These are phyloP conservation scores for Pocillopora grandis DNA, from an alignment of 92 coral and sea anemone genomes.

Conservation along the genomic window DNA sequence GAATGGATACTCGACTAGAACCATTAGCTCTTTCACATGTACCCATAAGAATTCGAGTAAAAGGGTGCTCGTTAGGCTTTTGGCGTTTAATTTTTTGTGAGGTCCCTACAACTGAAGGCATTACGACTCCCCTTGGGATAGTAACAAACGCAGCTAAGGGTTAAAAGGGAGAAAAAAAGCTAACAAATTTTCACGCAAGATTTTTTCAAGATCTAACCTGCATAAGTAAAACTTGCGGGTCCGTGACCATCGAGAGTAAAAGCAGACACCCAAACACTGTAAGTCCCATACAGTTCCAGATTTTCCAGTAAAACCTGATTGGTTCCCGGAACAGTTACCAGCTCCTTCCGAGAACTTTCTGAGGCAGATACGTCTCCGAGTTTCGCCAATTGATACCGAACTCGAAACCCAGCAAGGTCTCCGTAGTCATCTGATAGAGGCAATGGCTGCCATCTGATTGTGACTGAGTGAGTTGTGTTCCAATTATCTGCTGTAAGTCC, in stretches of 20 bases:
- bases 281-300: slow-evolving; percentile 32
- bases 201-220: slow-evolving; percentile 6
- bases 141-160: too few relatives aligned
- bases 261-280: slow-evolving; percentile 36
- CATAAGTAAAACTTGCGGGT: slow-evolving; percentile 27
- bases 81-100: too few relatives aligned
- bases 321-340: neutral
- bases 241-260: slow-evolving; percentile 43
- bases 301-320: slow-evolving; percentile 26
- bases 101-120: too few relatives aligned
- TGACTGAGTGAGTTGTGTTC: slow-evolving; percentile 31
- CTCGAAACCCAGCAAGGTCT: slow-evolving; percentile 37
- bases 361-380: slow-evolving; percentile 15
- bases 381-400: slow-evolving; percentile 22
- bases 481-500: slow-evolving; percentile 30
- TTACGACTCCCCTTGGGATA: too few relatives aligned
- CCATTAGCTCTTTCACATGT: too few relatives aligned
- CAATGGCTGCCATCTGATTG: slow-evolving; percentile 30
- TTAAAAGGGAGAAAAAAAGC: neutral
- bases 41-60: too few relatives aligned
- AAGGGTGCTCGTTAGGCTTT: too few relatives aligned
- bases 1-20: too few relatives aligned
- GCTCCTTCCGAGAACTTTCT: neutral
- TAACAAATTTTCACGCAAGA: neutral
- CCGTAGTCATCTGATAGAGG: slow-evolving; percentile 44